Evolutionary conservation across 2,797 vertebrate genomes (phyloP), one percentile per base, ranked within the genome.

Genomic region (Pangasius sanitwongsei): DNA sequence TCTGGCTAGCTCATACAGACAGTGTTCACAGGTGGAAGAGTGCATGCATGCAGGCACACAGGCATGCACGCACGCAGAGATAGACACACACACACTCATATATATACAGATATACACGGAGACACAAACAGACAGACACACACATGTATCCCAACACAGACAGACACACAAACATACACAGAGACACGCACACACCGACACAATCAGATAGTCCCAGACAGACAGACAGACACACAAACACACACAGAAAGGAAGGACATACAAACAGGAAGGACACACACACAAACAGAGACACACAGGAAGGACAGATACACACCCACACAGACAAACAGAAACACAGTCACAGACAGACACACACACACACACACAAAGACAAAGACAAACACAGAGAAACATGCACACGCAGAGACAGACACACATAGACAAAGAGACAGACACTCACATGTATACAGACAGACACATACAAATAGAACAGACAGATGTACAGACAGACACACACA

Each of bases 291-390:
- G 3, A 81, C 6, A 57, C n/a, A 57, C 15, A 57, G 41, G 7
- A 48, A 7, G 44, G 44, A 48, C 44, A 48, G 44, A 48, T 8
- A 48, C 7, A 48, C 7, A 48, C 44, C 44, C 61, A 80, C 15
- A 55, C 28, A 55, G 2, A 78, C 48, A 78, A 4, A 53, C 25
- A 53, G 8, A 78, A 28, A 78, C 3, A 37, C 3, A 37, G 2
- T 0, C 34, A 84, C 70, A 70, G 44, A 59, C 48, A 89, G n/a
- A 87, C 28, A 70, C 15, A 69, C 61, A 55, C 61, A 81, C 61
- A 55, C 61, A 81, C 28, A 80, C 1, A 20, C 59, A 80, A 11
- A 53, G 23, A 5, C 15, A 63, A 16, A 37, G 34, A 37, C 37
- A 37, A 3, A 37, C 20, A 53, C 7, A 53, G 37, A 37, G 7